phyloP scores from a whole-genome alignment of 1,140 invertebrate genomes.

The Drosophila lacteicornis region DNA sequence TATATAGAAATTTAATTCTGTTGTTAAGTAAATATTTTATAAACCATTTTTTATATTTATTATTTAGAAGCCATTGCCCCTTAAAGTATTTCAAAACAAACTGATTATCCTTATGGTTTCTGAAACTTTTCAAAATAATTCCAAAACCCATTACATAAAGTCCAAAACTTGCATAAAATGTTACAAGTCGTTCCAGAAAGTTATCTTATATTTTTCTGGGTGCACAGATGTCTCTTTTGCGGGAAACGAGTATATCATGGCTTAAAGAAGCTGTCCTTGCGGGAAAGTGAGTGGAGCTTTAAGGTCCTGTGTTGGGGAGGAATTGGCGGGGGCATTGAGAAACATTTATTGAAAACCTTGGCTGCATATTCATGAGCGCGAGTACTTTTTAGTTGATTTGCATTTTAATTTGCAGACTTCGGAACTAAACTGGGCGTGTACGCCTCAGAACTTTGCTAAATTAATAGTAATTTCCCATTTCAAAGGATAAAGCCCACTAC shows the following conservation, averaged over 20 bases:
- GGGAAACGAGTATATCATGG: conserved; percentile 11
- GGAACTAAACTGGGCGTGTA: not conserved
- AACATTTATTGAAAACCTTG: conserved; percentile 48
- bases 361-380: conserved; percentile 54
- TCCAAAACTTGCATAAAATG: not conserved
- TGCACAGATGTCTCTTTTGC: conserved; percentile 19
- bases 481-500: conserved; percentile 12
- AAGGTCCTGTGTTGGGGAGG: not conserved
- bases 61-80: not conserved
- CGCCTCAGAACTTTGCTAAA: conserved; percentile 16
- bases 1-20: not conserved
- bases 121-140: not conserved
- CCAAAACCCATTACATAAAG: not conserved
- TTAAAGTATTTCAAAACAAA: not conserved
- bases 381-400: conserved; percentile 48
- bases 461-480: conserved; percentile 36
- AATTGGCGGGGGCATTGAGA: conserved; percentile 1
- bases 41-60: not conserved
- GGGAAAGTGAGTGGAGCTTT: conserved; percentile 20
- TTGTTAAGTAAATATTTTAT: not conserved
- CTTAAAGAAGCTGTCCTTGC: conserved; percentile 40
- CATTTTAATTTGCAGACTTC: conserved; percentile 42
- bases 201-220: conserved; percentile 1
- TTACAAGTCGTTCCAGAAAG: not conserved
- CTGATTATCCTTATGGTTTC: not conserved